Evolutionary conservation across 2,797 vertebrate species (phyloP).

Genomic region (Amblyopsis hoosieri): DNA sequence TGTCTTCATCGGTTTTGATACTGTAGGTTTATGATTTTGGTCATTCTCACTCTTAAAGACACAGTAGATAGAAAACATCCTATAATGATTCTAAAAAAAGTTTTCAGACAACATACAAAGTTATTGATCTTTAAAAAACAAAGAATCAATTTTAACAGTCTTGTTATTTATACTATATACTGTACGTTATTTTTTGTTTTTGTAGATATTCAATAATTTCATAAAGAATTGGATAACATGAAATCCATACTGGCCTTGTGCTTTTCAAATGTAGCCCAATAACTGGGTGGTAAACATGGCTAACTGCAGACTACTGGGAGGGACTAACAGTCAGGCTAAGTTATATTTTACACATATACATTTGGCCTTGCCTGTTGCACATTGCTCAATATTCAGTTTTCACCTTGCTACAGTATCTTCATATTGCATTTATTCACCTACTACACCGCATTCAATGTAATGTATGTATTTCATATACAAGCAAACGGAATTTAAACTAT

Average conservation of each 20-base stretch:
- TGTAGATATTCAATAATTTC: constrained; percentile 70
- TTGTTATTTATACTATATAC: constrained; percentile 64
- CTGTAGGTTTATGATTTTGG: constrained; percentile 72
- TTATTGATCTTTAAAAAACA: constrained; percentile 81
- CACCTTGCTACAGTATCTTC: constrained; percentile 52
- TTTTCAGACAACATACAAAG: constrained; percentile 77
- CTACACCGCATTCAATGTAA: constrained; percentile 61
- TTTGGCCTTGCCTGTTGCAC: constrained; percentile 75
- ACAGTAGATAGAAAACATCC: constrained; percentile 70
- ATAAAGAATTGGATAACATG: constrained; percentile 60
- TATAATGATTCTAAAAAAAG: constrained; percentile 78
- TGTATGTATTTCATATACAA: constrained; percentile 75
- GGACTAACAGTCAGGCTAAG: constrained; percentile 65
- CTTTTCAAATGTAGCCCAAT: constrained; percentile 72
- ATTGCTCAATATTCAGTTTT: constrained; percentile 62
- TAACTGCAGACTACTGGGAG: constrained; percentile 59
- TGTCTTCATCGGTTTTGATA: constrained; percentile 44
- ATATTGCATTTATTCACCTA: constrained; percentile 61
- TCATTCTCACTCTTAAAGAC: constrained; percentile 73
- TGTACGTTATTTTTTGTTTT: constrained; percentile 69
- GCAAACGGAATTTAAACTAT: constrained; percentile 77
- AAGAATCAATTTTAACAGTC: constrained; percentile 83
- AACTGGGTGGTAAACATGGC: constrained; percentile 65
- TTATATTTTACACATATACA: constrained; percentile 65
- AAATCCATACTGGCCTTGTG: constrained; percentile 74